A percentile compares a stretch with the other conserved stretches of the same genome.
These are phyloP conservation scores for Pogonocichla stellata DNA, from an alignment of 2,113 vertebrate species.

Conservation along the genomic window DNA sequence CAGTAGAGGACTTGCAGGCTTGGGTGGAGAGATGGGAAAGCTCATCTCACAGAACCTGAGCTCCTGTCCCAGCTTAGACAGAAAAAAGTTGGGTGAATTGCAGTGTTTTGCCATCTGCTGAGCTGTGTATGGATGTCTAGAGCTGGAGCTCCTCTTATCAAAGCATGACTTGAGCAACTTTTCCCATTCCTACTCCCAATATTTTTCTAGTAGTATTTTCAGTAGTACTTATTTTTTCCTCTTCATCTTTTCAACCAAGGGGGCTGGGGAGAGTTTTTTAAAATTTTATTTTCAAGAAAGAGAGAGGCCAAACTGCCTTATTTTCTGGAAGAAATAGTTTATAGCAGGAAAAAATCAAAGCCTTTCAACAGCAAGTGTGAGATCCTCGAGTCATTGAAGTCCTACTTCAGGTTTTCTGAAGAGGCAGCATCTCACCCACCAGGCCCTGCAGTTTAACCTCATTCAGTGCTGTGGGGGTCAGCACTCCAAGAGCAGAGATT, in stretches of 20 bases:
- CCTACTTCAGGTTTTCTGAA: neutral
- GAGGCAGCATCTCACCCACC: neutral
- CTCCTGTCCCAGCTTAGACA: neutral
- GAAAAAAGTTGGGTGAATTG: neutral
- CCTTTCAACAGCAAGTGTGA: neutral
- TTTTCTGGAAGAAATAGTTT: neutral
- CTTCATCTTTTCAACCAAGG: neutral
- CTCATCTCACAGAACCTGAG: neutral
- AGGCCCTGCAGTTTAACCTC: neutral
- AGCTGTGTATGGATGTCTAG: neutral
- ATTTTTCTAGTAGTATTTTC: neutral
- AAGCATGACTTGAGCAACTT: neutral
- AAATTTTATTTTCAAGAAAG: neutral
- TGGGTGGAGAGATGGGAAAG: neutral
- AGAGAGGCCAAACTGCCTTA: neutral
- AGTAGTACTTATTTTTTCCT: neutral
- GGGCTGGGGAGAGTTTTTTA: rapidly evolving
- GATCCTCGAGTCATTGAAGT: neutral
- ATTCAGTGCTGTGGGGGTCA: neutral
- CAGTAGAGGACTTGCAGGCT: neutral
- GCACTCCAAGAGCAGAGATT: neutral
- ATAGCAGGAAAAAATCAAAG: neutral
- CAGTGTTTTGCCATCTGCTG: neutral
- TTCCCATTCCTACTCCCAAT: neutral
- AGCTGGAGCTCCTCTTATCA: neutral